A percentile compares a stretch with the other conserved stretches of the same genome.
phyloP scores from a whole-genome alignment of 1,140 invertebrate genomes.

The Pseudomyrmex cubaensis region DNA sequence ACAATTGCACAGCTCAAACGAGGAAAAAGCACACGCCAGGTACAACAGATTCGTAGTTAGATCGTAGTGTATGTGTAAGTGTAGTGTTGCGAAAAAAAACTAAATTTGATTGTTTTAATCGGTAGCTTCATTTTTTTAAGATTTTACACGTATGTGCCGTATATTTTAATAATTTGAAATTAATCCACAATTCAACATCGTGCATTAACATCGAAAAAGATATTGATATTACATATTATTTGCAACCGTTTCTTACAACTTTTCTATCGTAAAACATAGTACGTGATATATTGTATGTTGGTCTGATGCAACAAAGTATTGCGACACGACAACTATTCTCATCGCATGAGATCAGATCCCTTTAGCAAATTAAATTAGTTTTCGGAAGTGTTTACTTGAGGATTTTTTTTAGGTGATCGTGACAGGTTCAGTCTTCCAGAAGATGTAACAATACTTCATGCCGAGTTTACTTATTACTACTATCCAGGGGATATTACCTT shows the following conservation, averaged over 20 bases:
- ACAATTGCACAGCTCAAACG: slow-evolving; percentile 82
- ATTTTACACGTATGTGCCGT: slow-evolving; percentile 16
- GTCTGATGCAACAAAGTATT: slow-evolving; percentile 13
- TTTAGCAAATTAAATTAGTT: background rate
- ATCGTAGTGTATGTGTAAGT: slow-evolving; percentile 66
- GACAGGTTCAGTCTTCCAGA: slow-evolving; percentile 93
- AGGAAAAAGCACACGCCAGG: slow-evolving; percentile 84
- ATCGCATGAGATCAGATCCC: slow-evolving; percentile 40
- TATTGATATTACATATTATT: slow-evolving; percentile 26
- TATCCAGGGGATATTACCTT: slow-evolving; percentile 97
- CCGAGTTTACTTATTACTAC: slow-evolving; percentile 98
- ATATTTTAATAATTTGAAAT: slow-evolving; percentile 14
- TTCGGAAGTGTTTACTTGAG: slow-evolving; percentile 46
- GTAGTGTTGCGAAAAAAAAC: slow-evolving; percentile 24
- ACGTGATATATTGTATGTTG: background rate
- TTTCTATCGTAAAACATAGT: slow-evolving; percentile 13
- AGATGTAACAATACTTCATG: slow-evolving; percentile 95
- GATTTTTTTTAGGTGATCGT: slow-evolving; percentile 90
- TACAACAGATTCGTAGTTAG: slow-evolving; percentile 75
- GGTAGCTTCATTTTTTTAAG: slow-evolving; percentile 14
- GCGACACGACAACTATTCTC: slow-evolving; percentile 14
- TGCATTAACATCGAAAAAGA: background rate
- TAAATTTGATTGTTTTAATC: slow-evolving; percentile 47
- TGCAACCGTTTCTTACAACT: background rate
- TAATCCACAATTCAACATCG: slow-evolving; percentile 26